Evolutionary conservation across 1,140 invertebrate genomes (phyloP).

Genomic region (Monochamus saltuarius): DNA sequence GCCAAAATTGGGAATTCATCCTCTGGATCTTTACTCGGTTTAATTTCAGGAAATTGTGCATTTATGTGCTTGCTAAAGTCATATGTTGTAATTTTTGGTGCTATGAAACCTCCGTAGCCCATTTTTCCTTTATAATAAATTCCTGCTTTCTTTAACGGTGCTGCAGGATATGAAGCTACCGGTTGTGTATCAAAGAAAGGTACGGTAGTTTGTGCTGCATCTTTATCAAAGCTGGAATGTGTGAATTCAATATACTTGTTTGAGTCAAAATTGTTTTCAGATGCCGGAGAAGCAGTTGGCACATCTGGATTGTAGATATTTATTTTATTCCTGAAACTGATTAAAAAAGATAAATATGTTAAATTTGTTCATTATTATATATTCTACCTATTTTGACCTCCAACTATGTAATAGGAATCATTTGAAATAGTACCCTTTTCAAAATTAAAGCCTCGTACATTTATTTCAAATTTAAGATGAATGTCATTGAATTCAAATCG

Average conservation of each 20-base stretch:
- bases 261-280: conserved; percentile 54
- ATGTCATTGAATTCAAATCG: conserved; percentile 14
- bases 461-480: conserved; percentile 19
- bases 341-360: conserved; percentile 10
- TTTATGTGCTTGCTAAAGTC: conserved; percentile 64
- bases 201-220: conserved; percentile 79
- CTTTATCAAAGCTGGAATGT: conserved; percentile 66
- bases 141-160: conserved; percentile 70
- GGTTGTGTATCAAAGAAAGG: conserved; percentile 79
- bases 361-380: neutral
- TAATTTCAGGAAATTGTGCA: conserved; percentile 25
- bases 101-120: conserved; percentile 73
- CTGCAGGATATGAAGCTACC: conserved; percentile 61
- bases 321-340: conserved; percentile 57
- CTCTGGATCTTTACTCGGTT: conserved; percentile 8
- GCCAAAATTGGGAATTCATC: neutral
- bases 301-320: conserved; percentile 64
- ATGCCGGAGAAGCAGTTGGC: conserved; percentile 56
- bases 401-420: neutral
- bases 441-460: conserved; percentile 15
- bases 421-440: conserved; percentile 9
- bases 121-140: conserved; percentile 71
- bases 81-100: conserved; percentile 72
- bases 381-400: conserved; percentile 18
- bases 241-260: conserved; percentile 77